Percentiles rank a stretch among this genome's conserved stretches.
These are phyloP conservation scores for Amia ocellicauda DNA, from an alignment of 2,113 vertebrate genomes.

Conservation along the genomic window DNA sequence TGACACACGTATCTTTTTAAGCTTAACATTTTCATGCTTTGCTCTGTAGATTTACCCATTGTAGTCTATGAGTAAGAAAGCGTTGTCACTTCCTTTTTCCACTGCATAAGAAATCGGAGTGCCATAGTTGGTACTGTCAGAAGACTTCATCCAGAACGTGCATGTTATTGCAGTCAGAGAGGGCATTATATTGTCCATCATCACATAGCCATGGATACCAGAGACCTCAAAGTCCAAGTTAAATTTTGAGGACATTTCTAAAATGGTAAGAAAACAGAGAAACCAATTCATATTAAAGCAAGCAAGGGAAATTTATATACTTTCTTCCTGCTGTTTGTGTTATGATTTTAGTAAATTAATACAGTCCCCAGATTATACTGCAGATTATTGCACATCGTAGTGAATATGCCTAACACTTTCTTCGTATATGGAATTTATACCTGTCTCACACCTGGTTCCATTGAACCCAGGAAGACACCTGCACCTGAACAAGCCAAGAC, in stretches of 20 bases:
- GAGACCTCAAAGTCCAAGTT: slow-evolving; percentile 97
- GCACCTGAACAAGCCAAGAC: slow-evolving; percentile 80
- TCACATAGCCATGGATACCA: slow-evolving; percentile 86
- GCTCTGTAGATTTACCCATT: slow-evolving; percentile 75
- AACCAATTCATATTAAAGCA: not conserved
- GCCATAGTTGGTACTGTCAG: slow-evolving; percentile 85
- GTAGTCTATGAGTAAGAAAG: slow-evolving; percentile 95
- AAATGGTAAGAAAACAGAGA: slow-evolving; percentile 38
- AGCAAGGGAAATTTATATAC: not conserved
- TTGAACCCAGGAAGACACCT: slow-evolving; percentile 96
- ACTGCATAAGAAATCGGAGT: slow-evolving; percentile 93
- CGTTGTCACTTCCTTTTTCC: slow-evolving; percentile 86
- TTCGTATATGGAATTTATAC: slow-evolving; percentile 70
- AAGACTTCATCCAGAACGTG: slow-evolving; percentile 95
- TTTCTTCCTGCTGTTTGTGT: no score
- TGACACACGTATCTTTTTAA: no score
- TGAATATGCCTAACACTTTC: slow-evolving; percentile 19
- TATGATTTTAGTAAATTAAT: no score
- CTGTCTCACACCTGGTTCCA: slow-evolving; percentile 99
- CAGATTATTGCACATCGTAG: no score
- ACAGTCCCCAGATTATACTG: no score
- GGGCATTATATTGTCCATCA: slow-evolving; percentile 87
- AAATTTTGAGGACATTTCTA: slow-evolving; percentile 90
- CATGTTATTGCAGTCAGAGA: slow-evolving; percentile 82
- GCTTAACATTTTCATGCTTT: no score